These are phyloP conservation scores for Carettochelys insculpta DNA, from an alignment of 2,113 vertebrate genomes.

Conservation along the genomic window DNA sequence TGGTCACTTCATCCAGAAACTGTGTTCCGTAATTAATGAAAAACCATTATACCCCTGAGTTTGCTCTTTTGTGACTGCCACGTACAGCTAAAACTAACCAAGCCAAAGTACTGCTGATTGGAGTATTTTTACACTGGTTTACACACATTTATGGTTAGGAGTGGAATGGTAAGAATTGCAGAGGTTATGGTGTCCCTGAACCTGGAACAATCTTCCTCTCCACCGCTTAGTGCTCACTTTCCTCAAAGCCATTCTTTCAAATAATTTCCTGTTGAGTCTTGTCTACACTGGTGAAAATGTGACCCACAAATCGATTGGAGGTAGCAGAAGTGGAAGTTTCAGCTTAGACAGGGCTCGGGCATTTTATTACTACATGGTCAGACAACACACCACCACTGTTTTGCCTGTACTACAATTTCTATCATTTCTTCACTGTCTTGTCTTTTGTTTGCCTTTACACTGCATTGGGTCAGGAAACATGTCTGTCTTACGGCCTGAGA, in stretches of 20 bases:
- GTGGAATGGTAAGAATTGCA: neutral
- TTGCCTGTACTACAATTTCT: neutral
- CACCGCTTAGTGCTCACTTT: neutral
- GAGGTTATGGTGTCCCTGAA: neutral
- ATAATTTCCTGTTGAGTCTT: neutral
- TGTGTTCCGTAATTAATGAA: accelerated
- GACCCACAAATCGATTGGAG: neutral
- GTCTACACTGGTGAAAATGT: neutral
- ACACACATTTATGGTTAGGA: neutral
- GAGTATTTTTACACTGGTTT: neutral
- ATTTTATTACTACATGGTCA: neutral
- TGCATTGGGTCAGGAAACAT: neutral
- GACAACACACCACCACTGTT: neutral
- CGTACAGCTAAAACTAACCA: neutral
- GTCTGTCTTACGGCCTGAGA: neutral
- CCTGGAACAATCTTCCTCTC: neutral
- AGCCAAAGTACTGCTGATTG: neutral
- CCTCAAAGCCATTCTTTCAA: neutral
- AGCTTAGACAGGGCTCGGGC: neutral
- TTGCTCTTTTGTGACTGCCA: neutral
- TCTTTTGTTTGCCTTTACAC: neutral
- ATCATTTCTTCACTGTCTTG: neutral
- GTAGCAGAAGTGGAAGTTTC: neutral
- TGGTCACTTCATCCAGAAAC: neutral
- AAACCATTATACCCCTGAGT: neutral